phyloP scores from a whole-genome alignment of 2,797 vertebrate genomes.

The Sebastes iracundus region DNA sequence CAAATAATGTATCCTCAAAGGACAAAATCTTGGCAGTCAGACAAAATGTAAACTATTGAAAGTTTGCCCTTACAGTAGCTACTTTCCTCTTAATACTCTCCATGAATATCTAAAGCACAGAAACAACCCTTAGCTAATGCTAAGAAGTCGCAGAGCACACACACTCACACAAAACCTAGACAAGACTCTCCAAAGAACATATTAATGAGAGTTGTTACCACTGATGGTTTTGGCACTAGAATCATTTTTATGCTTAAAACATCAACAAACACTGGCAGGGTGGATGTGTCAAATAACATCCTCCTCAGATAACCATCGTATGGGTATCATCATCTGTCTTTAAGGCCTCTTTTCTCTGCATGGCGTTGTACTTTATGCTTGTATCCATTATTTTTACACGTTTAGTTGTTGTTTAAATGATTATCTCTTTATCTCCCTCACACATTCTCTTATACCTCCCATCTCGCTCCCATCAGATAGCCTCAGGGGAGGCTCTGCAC shows the following conservation, averaged over 20 bases:
- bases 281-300: too few relatives aligned
- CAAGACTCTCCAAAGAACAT: background rate
- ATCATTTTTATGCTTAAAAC: too few relatives aligned
- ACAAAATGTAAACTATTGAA: background rate
- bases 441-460: background rate
- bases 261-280: too few relatives aligned
- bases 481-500: background rate
- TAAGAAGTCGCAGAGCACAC: background rate
- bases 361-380: background rate
- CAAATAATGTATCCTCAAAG: background rate
- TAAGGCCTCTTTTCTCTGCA: background rate
- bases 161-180: background rate
- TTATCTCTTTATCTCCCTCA: background rate
- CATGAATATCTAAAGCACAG: background rate
- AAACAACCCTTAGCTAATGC: background rate
- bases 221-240: background rate
- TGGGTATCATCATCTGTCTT: background rate
- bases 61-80: background rate
- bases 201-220: background rate
- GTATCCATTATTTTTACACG: background rate
- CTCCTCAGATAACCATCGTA: too few relatives aligned
- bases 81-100: background rate
- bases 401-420: background rate
- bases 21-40: background rate
- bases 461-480: background rate